These are phyloP conservation scores for Atrina japonica DNA, from an alignment of 2,888 invertebrate species.

Conservation along the genomic window DNA sequence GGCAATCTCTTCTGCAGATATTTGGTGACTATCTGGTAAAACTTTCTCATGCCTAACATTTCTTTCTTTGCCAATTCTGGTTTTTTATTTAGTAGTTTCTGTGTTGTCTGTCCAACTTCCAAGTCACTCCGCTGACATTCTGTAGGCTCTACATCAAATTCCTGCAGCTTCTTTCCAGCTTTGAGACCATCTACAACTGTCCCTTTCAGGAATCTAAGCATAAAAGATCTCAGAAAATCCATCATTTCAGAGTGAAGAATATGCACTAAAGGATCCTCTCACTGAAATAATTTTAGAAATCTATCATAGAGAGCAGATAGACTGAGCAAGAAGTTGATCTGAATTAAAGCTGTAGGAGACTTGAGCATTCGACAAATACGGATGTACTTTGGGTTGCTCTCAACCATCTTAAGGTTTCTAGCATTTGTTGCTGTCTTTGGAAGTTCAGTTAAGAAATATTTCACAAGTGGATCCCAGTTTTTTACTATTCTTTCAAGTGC, in stretches of 20 bases:
- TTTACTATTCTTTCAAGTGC: conserved; percentile 44
- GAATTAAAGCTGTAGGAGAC: conserved; percentile 33
- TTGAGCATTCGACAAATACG: conserved; percentile 46
- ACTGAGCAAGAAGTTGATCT: conserved; percentile 45
- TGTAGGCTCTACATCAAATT: conserved; percentile 31
- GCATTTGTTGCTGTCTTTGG: conserved; percentile 31
- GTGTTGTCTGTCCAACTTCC: conserved; percentile 44
- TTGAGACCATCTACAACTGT: conserved; percentile 32
- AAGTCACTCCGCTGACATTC: conserved; percentile 36
- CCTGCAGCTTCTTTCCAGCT: conserved; percentile 27
- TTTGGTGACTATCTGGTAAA: conserved; percentile 41
- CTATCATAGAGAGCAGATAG: conserved; percentile 35
- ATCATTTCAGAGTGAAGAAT: conserved; percentile 42
- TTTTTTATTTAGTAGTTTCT: conserved; percentile 37
- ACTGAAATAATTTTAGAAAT: conserved; percentile 42
- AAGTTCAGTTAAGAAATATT: conserved; percentile 40
- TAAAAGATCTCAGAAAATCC: conserved; percentile 41
- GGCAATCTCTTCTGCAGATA: conserved; percentile 36
- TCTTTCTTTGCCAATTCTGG: conserved; percentile 38
- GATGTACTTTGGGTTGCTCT: conserved; percentile 38
- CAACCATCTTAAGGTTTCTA: conserved; percentile 36
- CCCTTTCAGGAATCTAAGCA: conserved; percentile 44
- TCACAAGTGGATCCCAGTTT: conserved; percentile 36
- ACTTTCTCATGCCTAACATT: conserved; percentile 38
- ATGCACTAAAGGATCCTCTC: conserved; percentile 47